Base-by-base conservation (phyloP, 2,113 vertebrate genomes). In the Ptyas mucosa region DNA sequence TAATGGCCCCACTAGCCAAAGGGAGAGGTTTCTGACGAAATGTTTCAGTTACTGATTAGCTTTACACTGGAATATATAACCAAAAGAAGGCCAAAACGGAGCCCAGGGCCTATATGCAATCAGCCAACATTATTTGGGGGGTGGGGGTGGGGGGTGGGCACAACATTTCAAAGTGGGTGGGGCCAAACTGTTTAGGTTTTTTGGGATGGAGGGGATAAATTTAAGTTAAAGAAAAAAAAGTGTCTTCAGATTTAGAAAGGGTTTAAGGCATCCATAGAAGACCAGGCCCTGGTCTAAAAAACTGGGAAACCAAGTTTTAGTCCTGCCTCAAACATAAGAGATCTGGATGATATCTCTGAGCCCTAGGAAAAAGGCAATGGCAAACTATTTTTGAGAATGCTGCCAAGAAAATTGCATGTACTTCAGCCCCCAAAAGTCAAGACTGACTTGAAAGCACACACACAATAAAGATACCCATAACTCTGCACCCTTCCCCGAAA, bases 21-120 rank as follows among this genome's bases (percentile, higher is more conserved):
- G 9, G 81, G 29, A 69, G 91, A 87, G 89, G 88, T 10, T 90
- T 90, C 24, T 43, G 55, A 23, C 10, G 29, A 69, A 46, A 9
- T 61, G n/a, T 87, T 61, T 95, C 34, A 93, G 94, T 95, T 96
- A 89, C 87, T 34, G 87, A 1, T 93, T 93, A 89, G 90, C 88
- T 94, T 46, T 24, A 93, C 1, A 14, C 49, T 89, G 69, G n/a
- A 52, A 54, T 88, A 57, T 46, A 75, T 46, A n/a, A 1, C 5
- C 29, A 5, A 34, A 34, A 14, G 64, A 29, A 69, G 64, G 29
- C 14, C 29, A 15, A 69, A 34, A 69, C 21, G 75, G 34, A 43
- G 75, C 18, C 18, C 18, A 39, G 8, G 69, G 8, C 34, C 69
- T 81, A 20, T 7, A 39, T 39, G 34, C 18, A 39, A 39, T 81